Evolutionary conservation across 2,113 vertebrate species (phyloP).

Genomic region (Cnemophilus loriae): DNA sequence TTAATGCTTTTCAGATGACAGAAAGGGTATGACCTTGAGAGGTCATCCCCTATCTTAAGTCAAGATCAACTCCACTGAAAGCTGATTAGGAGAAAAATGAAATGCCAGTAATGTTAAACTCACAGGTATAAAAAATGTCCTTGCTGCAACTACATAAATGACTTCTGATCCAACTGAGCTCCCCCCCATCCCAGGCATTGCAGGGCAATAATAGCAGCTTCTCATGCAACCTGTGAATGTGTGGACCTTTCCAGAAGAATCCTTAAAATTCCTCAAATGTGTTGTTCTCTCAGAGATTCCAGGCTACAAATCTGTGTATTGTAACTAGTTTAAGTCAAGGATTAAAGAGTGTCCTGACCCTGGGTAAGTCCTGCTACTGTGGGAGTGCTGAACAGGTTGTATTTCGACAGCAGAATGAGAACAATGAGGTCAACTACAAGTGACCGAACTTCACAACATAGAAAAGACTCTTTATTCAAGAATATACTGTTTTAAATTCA

Average conservation of each 20-base stretch:
- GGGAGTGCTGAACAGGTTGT: not conserved
- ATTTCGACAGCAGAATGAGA: not conserved
- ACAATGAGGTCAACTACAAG: not conserved
- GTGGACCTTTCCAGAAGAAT: not conserved
- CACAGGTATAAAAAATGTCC: slow-evolving; percentile 13
- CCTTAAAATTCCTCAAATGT: not conserved
- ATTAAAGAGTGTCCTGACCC: not conserved
- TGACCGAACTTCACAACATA: not conserved
- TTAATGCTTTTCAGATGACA: slow-evolving; percentile 59
- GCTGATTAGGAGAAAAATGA: slow-evolving; percentile 47
- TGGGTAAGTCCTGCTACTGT: not conserved
- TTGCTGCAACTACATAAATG: not conserved
- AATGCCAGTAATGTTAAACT: slow-evolving; percentile 33
- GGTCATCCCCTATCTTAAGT: slow-evolving; percentile 55
- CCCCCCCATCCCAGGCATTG: not conserved
- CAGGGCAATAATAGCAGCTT: not conserved
- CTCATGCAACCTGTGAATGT: not conserved
- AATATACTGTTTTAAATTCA: not conserved
- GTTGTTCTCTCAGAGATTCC: not conserved
- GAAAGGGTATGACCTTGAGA: slow-evolving; percentile 42
- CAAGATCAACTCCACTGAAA: slow-evolving; percentile 44
- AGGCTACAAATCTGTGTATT: not conserved
- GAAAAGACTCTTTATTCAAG: not conserved
- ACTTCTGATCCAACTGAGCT: not conserved
- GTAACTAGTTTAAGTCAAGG: not conserved